phyloP scores from a whole-genome alignment of 1,140 invertebrate species.

The Apis florea region DNA sequence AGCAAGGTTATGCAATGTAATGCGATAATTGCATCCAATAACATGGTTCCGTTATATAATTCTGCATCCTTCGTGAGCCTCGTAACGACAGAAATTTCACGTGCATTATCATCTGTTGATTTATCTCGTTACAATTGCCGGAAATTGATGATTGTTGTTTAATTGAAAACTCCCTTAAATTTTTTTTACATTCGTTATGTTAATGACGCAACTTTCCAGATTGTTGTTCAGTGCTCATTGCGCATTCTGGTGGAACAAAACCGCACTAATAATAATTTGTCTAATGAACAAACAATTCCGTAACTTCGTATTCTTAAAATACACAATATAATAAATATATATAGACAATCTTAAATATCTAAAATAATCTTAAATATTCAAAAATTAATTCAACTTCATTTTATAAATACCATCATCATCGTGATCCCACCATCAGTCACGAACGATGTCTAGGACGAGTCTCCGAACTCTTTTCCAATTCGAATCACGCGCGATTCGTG shows the following conservation, averaged over 20 bases:
- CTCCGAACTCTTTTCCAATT: slow-evolving; percentile 11
- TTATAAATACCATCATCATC: no score
- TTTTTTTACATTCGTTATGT: neutral
- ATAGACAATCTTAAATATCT: no score
- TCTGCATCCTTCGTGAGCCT: slow-evolving; percentile 15
- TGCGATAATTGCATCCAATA: slow-evolving; percentile 35
- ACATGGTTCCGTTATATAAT: slow-evolving; percentile 39
- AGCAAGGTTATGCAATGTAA: slow-evolving; percentile 37
- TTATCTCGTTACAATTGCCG: slow-evolving; percentile 17
- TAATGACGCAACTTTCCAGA: neutral
- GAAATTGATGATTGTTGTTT: slow-evolving; percentile 8
- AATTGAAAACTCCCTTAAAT: neutral
- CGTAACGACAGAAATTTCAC: slow-evolving; percentile 11
- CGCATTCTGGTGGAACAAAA: no score
- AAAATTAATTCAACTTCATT: no score
- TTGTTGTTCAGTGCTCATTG: neutral
- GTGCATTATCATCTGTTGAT: slow-evolving; percentile 10
- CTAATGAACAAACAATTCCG: no score
- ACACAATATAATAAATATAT: no score
- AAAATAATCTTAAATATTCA: no score
- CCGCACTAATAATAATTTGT: neutral
- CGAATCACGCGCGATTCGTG: slow-evolving; percentile 42
- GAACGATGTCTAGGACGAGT: slow-evolving; percentile 51
- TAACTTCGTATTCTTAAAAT: no score
- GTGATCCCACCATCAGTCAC: neutral